Evolutionary conservation across 2,888 invertebrate species (phyloP), one percentile per base, ranked within the genome.

Genomic region (Tethea ocularis): DNA sequence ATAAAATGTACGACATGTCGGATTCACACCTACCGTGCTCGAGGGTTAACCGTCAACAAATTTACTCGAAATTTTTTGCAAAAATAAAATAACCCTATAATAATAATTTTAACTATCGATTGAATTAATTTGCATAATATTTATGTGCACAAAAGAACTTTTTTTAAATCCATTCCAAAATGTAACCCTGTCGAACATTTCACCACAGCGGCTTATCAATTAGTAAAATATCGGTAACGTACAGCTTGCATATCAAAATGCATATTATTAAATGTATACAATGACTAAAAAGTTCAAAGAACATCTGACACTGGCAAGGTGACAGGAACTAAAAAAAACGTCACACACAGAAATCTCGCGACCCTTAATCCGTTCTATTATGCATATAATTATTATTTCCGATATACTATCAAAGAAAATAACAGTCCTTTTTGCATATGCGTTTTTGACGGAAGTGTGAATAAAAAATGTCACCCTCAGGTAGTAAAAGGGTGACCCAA

Each of bases 331-430:
- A 75, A 77, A 84, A 87, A 87, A 87, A 83, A 82, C 73, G 86
- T 89, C 88, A 85, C 84, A 70, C 72, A 84, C 87, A 85, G 46
- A 75, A 84, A 81, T 78, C 78, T 71, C 67, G 79, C 84, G 87
- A 81, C 88, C 90, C 80, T 82, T 92, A 92, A 93, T 93, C 93
- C 91, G 83, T 79, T 86, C 87, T 84, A 87, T 92, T 91, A 92
- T 91, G 92, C 93, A 93, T 92, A 91, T 92, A 92, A 92, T 93
- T 91, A 93, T 92, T 93, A 91, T 92, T 93, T 91, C 91, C 91
- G 91, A 90, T 87, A 82, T 83, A 72, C 67, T 86, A 89, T 91
- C 91, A 89, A 92, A 91, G 92, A 89, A 89, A 91, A 87, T 87
- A 89, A 88, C 86, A 87, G 84, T 87, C 84, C 87, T 89, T 91